These are phyloP conservation scores for Alentia gelatinosa DNA, from an alignment of 2,888 invertebrate species.

Conservation along the genomic window DNA sequence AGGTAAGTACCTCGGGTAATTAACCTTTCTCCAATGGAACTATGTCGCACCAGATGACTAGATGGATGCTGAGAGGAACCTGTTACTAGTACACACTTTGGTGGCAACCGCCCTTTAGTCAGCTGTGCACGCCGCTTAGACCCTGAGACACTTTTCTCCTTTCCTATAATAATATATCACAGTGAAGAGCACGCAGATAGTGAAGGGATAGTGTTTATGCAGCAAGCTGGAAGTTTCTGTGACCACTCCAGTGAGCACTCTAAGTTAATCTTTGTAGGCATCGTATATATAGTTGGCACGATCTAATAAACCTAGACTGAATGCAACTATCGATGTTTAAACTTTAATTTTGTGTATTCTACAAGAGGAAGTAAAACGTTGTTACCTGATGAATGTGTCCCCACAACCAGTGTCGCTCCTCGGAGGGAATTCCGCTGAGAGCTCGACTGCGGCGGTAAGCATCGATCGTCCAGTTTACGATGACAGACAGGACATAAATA, in stretches of 20 bases:
- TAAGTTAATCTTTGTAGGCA: not conserved
- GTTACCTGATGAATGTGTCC: slow-evolving; percentile 62
- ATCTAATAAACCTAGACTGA: not conserved
- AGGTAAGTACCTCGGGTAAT: too few species aligned
- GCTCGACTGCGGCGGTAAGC: slow-evolving; percentile 28
- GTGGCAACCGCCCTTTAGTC: too few species aligned
- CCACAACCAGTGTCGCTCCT: slow-evolving; percentile 65
- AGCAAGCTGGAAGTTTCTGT: not conserved
- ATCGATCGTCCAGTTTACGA: not conserved
- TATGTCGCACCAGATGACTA: too few species aligned
- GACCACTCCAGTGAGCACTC: not conserved
- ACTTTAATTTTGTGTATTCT: not conserved
- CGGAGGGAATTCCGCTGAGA: slow-evolving; percentile 64
- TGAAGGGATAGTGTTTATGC: not conserved
- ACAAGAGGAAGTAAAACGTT: not conserved
- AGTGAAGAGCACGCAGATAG: too few species aligned
- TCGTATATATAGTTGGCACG: not conserved
- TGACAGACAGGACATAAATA: slow-evolving; percentile 45
- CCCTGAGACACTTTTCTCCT: too few species aligned
- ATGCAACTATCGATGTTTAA: not conserved
- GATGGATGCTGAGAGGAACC: too few species aligned
- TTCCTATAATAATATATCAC: too few species aligned
- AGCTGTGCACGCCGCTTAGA: too few species aligned
- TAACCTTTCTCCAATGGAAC: too few species aligned
- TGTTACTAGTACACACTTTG: too few species aligned